Evolutionary conservation across 2,113 vertebrate species (phyloP), one percentile per base, ranked within the genome.

Genomic region (Vicugna pacos): DNA sequence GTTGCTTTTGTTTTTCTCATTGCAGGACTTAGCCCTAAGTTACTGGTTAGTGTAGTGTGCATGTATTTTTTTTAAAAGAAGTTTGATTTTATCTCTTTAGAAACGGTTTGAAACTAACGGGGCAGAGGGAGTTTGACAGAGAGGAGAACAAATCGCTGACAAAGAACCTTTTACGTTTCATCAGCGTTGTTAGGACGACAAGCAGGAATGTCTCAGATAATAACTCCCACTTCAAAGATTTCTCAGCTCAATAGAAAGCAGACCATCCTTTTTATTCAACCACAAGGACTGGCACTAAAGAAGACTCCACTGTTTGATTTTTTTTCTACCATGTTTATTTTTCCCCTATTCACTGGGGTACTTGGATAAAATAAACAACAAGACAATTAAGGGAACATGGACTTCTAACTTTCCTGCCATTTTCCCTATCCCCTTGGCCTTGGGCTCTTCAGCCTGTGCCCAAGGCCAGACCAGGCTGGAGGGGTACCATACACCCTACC

Each of bases 211-310:
- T 99, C 98, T 99, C 98, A 99, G 99, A 99, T 99, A 99, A 99
- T 99, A 99, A 99, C 98, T 99, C 98, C 98, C 99, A 99, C 99
- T 99, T 99, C 99, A 99, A 99, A 99, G 99, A 98, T 99, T 99
- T 99, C 97, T 98, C 98, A 99, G 99, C 99, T 99, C 99, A 99
- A 99, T 99, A 99, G 99, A 99, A 99, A 99, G 98, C 98, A 98
- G 99, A 98, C 99, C 99, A 99, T 99, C 99, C 99, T 99, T 98
- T 99, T 99, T 98, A 99, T 99, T 99, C 98, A 99, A 97, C 96
- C 99, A 99, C 99, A 99, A 99, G 99, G 98, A 98, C 99, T 99
- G 98, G 98, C 99, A 99, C 99, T 99, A 99, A 99, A 99, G 99
- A 99, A 98, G 99, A 99, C 98, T 99, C 98, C 97, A 99, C 99